Percentiles rank a stretch among this genome's conserved stretches.
Conservation (phyloP, 2,797 vertebrate species). For the Setipinna tenuifilis region DNA sequence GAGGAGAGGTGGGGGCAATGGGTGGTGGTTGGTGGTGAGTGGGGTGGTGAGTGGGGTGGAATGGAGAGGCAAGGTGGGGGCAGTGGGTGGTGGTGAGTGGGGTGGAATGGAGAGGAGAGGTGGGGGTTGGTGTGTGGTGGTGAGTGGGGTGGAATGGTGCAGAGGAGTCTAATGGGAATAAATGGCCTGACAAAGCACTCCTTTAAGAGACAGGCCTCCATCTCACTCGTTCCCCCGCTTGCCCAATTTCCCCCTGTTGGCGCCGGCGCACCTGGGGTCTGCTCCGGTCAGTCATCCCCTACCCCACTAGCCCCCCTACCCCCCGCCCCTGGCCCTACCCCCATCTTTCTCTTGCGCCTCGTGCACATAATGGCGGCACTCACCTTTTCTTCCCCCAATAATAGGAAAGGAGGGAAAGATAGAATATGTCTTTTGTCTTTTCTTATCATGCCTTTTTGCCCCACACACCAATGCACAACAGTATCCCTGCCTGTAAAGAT, state of each 20-base stretch:
- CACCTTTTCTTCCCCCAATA: conserved; percentile 33
- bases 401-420: background rate
- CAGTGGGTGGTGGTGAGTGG: conserved; percentile 45
- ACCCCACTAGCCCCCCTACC: conserved; percentile 18
- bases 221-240: conserved; percentile 78
- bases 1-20: background rate
- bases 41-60: no score
- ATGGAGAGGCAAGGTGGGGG: conserved; percentile 19
- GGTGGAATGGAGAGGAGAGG: background rate
- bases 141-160: conserved; percentile 13
- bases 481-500: conserved; percentile 8
- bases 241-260: conserved; percentile 77
- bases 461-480: conserved; percentile 43
- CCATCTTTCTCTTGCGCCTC: conserved; percentile 47
- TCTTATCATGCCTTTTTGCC: background rate
- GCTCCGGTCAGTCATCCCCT: conserved; percentile 10
- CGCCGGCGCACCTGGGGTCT: conserved; percentile 74
- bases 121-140: conserved; percentile 13
- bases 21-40: no score
- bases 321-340: conserved; percentile 42
- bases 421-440: background rate
- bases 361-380: conserved; percentile 31
- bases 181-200: conserved; percentile 62
- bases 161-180: conserved; percentile 66
- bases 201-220: conserved; percentile 71